These are phyloP conservation scores for Salminus brasiliensis DNA, from an alignment of 2,113 vertebrate genomes.

Conservation along the genomic window DNA sequence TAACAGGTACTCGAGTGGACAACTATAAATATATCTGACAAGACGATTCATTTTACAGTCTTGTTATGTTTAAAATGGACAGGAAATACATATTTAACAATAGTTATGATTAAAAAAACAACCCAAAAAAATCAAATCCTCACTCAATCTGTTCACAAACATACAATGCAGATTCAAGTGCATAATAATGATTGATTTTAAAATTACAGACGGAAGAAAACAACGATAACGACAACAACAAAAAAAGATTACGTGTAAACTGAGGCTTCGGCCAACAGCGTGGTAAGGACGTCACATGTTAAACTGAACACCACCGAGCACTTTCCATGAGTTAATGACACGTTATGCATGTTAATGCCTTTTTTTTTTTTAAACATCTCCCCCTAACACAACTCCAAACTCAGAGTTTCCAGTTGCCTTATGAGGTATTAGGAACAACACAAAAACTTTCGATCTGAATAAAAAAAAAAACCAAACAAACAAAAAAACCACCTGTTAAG, in stretches of 20 bases:
- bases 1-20: slow-evolving; percentile 76
- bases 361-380: slow-evolving; percentile 6
- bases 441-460: slow-evolving; percentile 59
- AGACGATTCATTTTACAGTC: slow-evolving; percentile 73
- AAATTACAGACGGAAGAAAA: slow-evolving; percentile 44
- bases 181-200: slow-evolving; percentile 68
- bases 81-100: slow-evolving; percentile 78
- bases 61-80: slow-evolving; percentile 72
- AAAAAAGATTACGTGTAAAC: slow-evolving; percentile 44
- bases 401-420: slow-evolving; percentile 76
- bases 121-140: slow-evolving; percentile 58
- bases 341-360: slow-evolving; percentile 52
- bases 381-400: slow-evolving; percentile 36
- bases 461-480: no score
- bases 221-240: not conserved
- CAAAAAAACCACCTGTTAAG: slow-evolving; percentile 33
- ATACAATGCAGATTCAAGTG: slow-evolving; percentile 77
- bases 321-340: slow-evolving; percentile 49
- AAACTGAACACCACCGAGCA: slow-evolving; percentile 62
- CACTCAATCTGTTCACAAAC: slow-evolving; percentile 74
- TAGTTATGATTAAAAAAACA: slow-evolving; percentile 67
- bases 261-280: slow-evolving; percentile 59
- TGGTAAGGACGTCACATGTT: slow-evolving; percentile 49
- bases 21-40: slow-evolving; percentile 84
- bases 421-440: slow-evolving; percentile 75